Evolutionary conservation across 1,140 invertebrate genomes (phyloP), one percentile per base, ranked within the genome.

Genomic region (Pararge aegeria): DNA sequence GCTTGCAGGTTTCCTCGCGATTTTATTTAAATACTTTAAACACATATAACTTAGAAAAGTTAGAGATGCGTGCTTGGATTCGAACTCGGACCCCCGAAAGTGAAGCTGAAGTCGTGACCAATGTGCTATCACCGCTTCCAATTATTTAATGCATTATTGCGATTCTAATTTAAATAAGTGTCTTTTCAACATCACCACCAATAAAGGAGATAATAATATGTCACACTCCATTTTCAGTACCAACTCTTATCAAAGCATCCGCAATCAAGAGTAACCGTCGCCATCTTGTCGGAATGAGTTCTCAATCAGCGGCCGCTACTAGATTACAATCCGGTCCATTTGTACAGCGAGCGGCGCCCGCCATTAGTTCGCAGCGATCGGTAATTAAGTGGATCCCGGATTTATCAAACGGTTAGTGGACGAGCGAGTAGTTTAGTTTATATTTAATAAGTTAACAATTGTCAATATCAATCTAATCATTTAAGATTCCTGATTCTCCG

Each of bases 341-440:
- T 71, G 66, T 75, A 75, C 68, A 75, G 71, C 68, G 73, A 73
- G 70, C 65, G 10, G 68, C 62, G 58, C 52, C 63, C 63, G 48
- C 69, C 70, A 78, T 78, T 75, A 74, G 67, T 74, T 75, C 70
- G 40, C 58, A 73, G 75, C 58, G 64, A 58, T 20, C 18, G 29
- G 46, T 75, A 70, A 74, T 74, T 71, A 72, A 74, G 72, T 72
- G 62, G 69, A 64, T 64, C 10, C 30, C n/a, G 30, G n/a, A 34
- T 6, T 12, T 34, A 24, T 24, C 24, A 24, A 24, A 24, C 24
- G 7, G 3, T 24, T 24, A 4, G 24, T 24, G 24, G 24, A 24
- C 2, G 7, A 4, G 24, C 24, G 24, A 7, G 24, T 24, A 24
- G 24, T 24, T 24, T 7, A n/a, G n/a, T n/a, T n/a, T n/a, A n/a